Evolutionary conservation across 2,797 vertebrate species (phyloP), one percentile per base, ranked within the genome.

Genomic region (Geotria australis): DNA sequence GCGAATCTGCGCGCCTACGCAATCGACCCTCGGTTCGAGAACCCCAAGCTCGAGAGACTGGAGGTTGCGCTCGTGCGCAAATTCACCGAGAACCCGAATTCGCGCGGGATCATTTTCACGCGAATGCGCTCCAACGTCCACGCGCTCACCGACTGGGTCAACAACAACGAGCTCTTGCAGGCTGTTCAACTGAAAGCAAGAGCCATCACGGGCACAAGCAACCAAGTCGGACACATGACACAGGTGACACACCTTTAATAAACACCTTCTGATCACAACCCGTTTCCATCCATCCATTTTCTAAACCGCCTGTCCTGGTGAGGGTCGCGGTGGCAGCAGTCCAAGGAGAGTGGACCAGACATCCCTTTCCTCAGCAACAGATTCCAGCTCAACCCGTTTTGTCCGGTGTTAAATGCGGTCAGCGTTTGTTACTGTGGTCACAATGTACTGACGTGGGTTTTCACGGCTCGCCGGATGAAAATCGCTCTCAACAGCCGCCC

Each of bases 21-120:
- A 0, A 1, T 3, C 6, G 60, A 72, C 2, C 6, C 10, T 9
- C 57, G 4, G 48, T 76, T 68, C 0, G 77, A 82, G 65, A 96
- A 96, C 65, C 85, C 84, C 1, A 82, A 77, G 63, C 70, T 96
- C 68, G 63, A 8, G 5, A 62, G 65, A 60, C 70, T 96, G 57
- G 68, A 84, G 68, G 45, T 47, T 24, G 74, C 76, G 59, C 71
- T 96, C 53, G 61, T 57, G 24, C 58, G 73, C 4, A 76, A 81
- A 56, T 88, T 89, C 57, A 14, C 60, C 47, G 57, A 57, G 1
- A 13, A 2, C 1, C 48, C 10, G 1, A 1, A 11, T 1, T 77
- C 78, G 5, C 74, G 66, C 0, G 88, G 70, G 48, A 88, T 95
- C 1, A 57, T 95, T 60, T 96, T 96, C 68, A 74, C 72, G 56